Percentiles rank a stretch among this genome's conserved stretches.
Evolutionary conservation across 2,888 invertebrate genomes (phyloP).

Genomic region (Atethmia centrago): DNA sequence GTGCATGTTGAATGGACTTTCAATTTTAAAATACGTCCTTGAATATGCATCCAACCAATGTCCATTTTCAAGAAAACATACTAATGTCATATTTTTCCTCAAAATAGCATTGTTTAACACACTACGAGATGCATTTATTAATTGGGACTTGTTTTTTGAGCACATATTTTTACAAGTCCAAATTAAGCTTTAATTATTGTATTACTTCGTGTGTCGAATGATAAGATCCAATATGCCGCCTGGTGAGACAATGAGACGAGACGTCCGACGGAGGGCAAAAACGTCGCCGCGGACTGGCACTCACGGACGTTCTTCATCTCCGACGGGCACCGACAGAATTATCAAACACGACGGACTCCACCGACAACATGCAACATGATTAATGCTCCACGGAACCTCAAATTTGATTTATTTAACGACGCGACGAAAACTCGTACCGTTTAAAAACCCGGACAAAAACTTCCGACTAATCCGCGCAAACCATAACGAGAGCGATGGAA

Average conservation of each 20-base stretch:
- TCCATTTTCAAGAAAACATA: background rate
- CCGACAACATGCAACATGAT: constrained; percentile 80
- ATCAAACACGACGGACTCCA: constrained; percentile 68
- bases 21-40: constrained; percentile 17
- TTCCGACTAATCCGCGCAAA: constrained; percentile 69
- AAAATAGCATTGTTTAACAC: background rate
- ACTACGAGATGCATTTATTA: constrained; percentile 12
- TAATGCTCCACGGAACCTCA: constrained; percentile 78
- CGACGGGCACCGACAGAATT: constrained; percentile 67
- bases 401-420: constrained; percentile 83
- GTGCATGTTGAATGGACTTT: constrained; percentile 31
- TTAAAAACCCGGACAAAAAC: constrained; percentile 75
- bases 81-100: no score
- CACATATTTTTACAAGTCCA: constrained; percentile 57
- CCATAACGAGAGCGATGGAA: constrained; percentile 67
- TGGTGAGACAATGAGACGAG: constrained; percentile 75
- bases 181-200: constrained; percentile 76
- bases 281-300: constrained; percentile 60
- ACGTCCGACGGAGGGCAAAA: constrained; percentile 68
- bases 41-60: constrained; percentile 26
- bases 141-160: constrained; percentile 27
- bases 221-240: constrained; percentile 69
- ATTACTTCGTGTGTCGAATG: constrained; percentile 70
- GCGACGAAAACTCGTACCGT: constrained; percentile 70
- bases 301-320: constrained; percentile 72